phyloP scores from a whole-genome alignment of 2,113 vertebrate species.

The Jacana jacana region DNA sequence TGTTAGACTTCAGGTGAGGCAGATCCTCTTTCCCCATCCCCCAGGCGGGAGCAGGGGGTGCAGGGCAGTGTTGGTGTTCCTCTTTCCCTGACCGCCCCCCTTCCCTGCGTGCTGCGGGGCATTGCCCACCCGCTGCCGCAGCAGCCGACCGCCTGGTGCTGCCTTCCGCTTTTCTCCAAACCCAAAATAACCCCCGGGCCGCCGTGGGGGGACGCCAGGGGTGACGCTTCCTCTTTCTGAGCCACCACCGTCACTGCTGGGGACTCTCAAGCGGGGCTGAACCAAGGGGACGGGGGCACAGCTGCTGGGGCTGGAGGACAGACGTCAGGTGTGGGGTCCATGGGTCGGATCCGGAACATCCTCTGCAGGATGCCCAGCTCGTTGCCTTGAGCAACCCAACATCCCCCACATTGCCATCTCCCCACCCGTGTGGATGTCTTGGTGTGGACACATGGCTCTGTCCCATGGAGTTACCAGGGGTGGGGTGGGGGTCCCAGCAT shows the following conservation, averaged over 20 bases:
- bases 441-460: accelerated
- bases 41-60: accelerated
- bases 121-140: not conserved
- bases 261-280: not conserved
- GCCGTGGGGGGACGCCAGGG: not conserved
- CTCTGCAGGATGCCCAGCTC: not conserved
- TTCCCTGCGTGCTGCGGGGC: not conserved
- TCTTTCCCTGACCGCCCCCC: not conserved
- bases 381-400: not conserved
- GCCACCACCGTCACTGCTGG: not conserved
- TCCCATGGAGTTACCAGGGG: not conserved
- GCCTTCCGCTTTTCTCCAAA: constrained; percentile 39
- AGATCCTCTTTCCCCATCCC: not conserved
- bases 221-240: not conserved
- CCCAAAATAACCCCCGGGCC: not conserved
- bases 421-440: accelerated
- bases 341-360: accelerated
- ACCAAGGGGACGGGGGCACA: accelerated
- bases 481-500: not conserved
- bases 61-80: not conserved
- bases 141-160: not conserved
- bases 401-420: not conserved
- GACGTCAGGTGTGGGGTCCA: not conserved
- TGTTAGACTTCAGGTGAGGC: not conserved
- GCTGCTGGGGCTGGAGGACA: not conserved